phyloP scores from a whole-genome alignment of 2,797 vertebrate species.

The Enteromius anoplus region DNA sequence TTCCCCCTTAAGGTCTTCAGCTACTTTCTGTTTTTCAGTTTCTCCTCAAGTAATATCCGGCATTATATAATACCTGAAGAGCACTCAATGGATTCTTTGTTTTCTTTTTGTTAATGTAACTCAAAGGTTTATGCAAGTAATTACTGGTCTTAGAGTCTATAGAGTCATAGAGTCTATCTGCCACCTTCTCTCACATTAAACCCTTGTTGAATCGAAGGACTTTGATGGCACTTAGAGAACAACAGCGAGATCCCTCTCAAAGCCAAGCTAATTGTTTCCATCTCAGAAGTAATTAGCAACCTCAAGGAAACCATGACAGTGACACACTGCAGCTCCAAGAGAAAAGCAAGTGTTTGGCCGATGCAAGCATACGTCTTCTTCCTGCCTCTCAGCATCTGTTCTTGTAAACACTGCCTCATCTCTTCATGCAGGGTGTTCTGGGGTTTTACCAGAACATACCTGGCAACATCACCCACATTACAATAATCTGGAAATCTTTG shows the following conservation, averaged over 20 bases:
- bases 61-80: constrained; percentile 18
- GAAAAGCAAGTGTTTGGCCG: constrained; percentile 14
- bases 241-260: constrained; percentile 63
- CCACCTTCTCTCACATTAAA: constrained; percentile 60
- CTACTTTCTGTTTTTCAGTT: background rate
- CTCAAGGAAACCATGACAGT: constrained; percentile 47
- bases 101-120: background rate
- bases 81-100: constrained; percentile 1
- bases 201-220: constrained; percentile 42
- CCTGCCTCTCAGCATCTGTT: constrained; percentile 12
- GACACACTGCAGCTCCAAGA: constrained; percentile 32
- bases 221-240: constrained; percentile 46
- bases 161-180: constrained; percentile 1
- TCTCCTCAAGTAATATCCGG: constrained; percentile 26
- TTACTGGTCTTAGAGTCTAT: constrained; percentile 40
- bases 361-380: constrained; percentile 6
- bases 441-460: constrained; percentile 16
- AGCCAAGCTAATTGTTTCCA: constrained; percentile 73
- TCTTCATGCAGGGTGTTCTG: constrained; percentile 8
- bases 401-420: constrained; percentile 16
- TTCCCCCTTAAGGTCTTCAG: background rate
- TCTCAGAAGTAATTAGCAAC: constrained; percentile 73
- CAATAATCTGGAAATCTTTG: background rate
- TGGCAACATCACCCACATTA: background rate
- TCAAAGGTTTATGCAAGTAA: constrained; percentile 21